These are phyloP conservation scores for Eulacestoma nigropectus DNA, from an alignment of 2,113 vertebrate genomes.

Conservation along the genomic window DNA sequence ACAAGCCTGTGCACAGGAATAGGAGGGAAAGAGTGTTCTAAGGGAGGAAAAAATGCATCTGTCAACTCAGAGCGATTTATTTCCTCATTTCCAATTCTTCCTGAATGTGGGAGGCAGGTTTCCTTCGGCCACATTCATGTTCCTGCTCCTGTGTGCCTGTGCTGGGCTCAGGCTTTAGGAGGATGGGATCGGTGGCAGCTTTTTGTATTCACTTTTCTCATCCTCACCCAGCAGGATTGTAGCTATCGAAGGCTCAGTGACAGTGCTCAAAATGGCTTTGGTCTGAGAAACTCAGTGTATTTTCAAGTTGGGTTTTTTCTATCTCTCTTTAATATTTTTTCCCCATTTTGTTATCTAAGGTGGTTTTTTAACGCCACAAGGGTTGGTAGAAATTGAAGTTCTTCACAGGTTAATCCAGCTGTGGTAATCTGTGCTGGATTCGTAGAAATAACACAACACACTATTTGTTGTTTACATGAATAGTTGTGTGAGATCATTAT, in stretches of 20 bases:
- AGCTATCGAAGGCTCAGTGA: neutral
- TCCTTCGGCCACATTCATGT: accelerated
- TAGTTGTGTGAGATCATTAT: neutral
- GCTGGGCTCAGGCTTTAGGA: neutral
- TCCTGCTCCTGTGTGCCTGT: neutral
- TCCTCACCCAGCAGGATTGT: neutral
- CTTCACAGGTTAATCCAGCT: neutral
- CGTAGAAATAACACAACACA: neutral
- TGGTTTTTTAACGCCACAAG: neutral
- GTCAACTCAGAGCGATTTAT: neutral
- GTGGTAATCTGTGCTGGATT: neutral
- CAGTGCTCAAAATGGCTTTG: neutral
- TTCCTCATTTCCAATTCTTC: neutral
- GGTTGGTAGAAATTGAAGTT: neutral
- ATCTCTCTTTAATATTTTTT: neutral
- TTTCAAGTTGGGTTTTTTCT: neutral
- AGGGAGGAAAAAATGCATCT: neutral
- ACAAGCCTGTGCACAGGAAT: neutral
- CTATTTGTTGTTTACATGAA: neutral
- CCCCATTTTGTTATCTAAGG: neutral
- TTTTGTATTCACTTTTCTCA: neutral
- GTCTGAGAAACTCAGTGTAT: neutral
- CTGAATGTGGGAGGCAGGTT: neutral
- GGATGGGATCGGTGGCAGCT: neutral
- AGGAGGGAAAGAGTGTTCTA: neutral